Conservation (phyloP, 2,888 invertebrate species). For the Cheilosia pagana region DNA sequence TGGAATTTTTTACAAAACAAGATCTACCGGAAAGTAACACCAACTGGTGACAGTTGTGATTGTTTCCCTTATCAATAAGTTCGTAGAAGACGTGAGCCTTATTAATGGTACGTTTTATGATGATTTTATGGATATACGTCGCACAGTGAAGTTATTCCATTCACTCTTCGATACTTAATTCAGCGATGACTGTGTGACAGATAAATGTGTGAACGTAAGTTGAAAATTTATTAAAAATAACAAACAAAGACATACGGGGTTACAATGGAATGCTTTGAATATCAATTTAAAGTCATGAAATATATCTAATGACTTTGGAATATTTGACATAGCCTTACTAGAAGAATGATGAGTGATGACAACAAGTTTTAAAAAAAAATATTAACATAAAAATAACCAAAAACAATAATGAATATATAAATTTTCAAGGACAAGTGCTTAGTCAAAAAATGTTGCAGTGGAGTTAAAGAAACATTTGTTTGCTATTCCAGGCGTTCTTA, state of each 20-base stretch:
- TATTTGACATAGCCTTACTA: neutral
- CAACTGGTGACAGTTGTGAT: constrained; percentile 21
- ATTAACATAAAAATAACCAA: no score
- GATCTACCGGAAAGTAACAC: constrained; percentile 28
- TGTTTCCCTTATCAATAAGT: constrained; percentile 13
- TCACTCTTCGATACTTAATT: constrained; percentile 12
- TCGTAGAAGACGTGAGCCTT: neutral
- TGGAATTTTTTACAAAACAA: constrained; percentile 18
- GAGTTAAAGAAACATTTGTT: no score
- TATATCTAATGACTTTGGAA: neutral
- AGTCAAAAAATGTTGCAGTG: no score
- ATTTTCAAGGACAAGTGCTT: no score
- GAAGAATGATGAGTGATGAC: no score
- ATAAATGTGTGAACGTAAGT: neutral
- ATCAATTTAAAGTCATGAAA: neutral
- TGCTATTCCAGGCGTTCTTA: no score
- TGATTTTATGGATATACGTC: constrained; percentile 10
- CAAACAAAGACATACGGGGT: neutral
- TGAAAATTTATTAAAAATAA: constrained; percentile 9
- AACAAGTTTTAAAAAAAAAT: no score
- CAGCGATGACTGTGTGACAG: neutral
- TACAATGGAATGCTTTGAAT: constrained; percentile 8
- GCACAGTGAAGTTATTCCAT: neutral
- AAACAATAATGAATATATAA: no score
- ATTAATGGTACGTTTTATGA: constrained; percentile 26